Percentiles rank a stretch among this genome's conserved stretches.
Evolutionary conservation across 2,888 invertebrate genomes (phyloP).

Genomic region (Drosophila flavopinicola): DNA sequence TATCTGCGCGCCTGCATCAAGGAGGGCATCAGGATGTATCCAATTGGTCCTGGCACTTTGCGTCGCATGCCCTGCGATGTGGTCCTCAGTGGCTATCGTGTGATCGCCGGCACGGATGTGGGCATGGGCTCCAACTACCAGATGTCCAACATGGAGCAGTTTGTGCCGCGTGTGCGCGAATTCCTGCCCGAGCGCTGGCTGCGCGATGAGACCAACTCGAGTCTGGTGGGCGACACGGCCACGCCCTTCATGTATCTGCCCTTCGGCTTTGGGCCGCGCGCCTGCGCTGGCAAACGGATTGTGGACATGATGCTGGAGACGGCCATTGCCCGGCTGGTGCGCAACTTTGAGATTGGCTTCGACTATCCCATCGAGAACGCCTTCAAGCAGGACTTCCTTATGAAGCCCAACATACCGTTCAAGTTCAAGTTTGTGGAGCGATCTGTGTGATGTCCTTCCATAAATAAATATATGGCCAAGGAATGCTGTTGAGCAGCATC

Average conservation of each 20-base stretch:
- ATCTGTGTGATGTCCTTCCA: constrained; percentile 18
- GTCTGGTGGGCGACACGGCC: constrained; percentile 52
- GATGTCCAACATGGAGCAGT: constrained; percentile 86
- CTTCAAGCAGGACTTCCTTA: constrained; percentile 77
- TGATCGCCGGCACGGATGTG: constrained; percentile 88
- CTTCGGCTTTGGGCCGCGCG: constrained; percentile 84
- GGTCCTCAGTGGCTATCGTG: constrained; percentile 87
- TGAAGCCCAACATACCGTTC: constrained; percentile 82
- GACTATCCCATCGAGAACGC: constrained; percentile 82
- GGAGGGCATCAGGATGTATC: constrained; percentile 88
- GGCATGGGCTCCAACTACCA: constrained; percentile 89
- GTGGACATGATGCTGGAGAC: constrained; percentile 89
- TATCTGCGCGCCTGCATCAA: constrained; percentile 91
- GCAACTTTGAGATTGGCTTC: constrained; percentile 84
- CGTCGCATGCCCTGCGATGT: constrained; percentile 86
- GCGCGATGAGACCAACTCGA: constrained; percentile 64
- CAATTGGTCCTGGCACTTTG: constrained; percentile 86
- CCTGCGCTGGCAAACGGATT: constrained; percentile 89
- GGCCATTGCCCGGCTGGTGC: constrained; percentile 84
- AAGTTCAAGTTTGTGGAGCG: constrained; percentile 82
- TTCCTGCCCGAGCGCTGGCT: constrained; percentile 92
- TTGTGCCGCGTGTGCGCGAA: constrained; percentile 86
- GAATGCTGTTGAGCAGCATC: constrained; percentile 22
- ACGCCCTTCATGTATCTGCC: constrained; percentile 81
- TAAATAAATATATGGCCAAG: constrained; percentile 16